These are phyloP conservation scores for Neoascia interrupta DNA, from an alignment of 2,888 invertebrate genomes.

Conservation along the genomic window DNA sequence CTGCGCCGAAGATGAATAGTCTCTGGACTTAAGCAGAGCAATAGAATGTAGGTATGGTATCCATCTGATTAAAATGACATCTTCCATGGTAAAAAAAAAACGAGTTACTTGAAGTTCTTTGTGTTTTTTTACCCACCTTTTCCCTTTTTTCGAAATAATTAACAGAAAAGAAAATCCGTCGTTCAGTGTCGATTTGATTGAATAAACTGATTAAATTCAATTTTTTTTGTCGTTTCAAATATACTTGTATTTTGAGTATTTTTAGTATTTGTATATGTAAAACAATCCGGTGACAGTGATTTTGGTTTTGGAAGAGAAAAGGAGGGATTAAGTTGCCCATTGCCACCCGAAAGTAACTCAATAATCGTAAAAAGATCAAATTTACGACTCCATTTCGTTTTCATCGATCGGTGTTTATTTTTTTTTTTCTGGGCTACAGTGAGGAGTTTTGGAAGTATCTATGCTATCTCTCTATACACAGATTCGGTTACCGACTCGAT, in stretches of 20 bases:
- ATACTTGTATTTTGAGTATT: constrained; percentile 38
- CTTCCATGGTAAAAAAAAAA: constrained; percentile 32
- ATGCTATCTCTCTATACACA: constrained; percentile 37
- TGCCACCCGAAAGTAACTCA: constrained; percentile 64
- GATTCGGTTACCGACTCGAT: constrained; percentile 60
- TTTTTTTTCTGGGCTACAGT: too few species aligned
- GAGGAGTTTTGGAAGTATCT: constrained; percentile 45
- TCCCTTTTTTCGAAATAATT: constrained; percentile 43
- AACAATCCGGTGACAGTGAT: constrained; percentile 54
- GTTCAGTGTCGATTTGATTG: constrained; percentile 50
- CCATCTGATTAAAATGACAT: constrained; percentile 3
- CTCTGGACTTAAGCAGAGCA: background rate
- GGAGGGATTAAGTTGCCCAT: constrained; percentile 54
- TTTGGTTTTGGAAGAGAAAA: constrained; percentile 17
- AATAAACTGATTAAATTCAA: constrained; percentile 52
- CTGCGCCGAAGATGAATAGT: background rate
- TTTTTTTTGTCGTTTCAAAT: constrained; percentile 12
- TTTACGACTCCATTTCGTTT: constrained; percentile 58
- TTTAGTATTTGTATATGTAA: constrained; percentile 42
- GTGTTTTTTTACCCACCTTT: constrained; percentile 13
- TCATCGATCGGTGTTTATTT: constrained; percentile 11
- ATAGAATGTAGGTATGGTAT: background rate
- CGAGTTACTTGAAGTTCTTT: too few species aligned
- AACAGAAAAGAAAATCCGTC: constrained; percentile 16
- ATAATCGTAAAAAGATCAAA: constrained; percentile 67